phyloP scores from a whole-genome alignment of 2,797 vertebrate species.

The Eulemur coronatus region DNA sequence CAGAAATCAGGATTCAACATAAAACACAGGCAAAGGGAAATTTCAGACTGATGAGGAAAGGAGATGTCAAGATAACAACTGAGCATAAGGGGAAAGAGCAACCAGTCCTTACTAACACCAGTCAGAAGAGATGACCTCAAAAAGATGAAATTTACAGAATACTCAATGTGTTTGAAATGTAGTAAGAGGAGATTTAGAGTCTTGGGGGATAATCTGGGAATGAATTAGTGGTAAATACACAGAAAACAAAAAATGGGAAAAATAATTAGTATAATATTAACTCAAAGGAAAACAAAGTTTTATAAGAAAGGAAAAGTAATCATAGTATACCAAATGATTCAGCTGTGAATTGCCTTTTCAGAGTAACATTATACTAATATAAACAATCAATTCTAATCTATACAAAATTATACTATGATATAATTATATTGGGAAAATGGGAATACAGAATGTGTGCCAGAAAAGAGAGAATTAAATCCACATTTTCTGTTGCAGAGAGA shows the following conservation, averaged over 20 bases:
- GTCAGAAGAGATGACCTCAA: not conserved
- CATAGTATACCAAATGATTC: not conserved
- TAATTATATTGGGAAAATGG: not conserved
- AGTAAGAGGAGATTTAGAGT: not conserved
- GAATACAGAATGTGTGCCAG: not conserved
- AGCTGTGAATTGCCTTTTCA: slow-evolving; percentile 1
- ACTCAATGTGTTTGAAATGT: not conserved
- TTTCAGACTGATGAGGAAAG: not conserved
- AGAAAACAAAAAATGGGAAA: not conserved
- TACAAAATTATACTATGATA: not conserved
- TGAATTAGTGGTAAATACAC: not conserved
- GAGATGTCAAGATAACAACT: not conserved
- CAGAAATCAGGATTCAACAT: not conserved
- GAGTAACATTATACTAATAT: not conserved
- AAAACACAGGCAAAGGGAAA: not conserved
- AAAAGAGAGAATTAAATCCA: not conserved
- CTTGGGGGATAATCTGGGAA: not conserved
- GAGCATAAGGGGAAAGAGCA: not conserved
- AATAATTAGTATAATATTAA: not conserved
- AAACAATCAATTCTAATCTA: slow-evolving; percentile 1
- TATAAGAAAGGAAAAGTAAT: not conserved
- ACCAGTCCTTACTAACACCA: not conserved
- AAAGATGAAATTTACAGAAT: not conserved
- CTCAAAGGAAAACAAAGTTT: slow-evolving; percentile 23
- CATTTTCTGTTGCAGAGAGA: not conserved